Evolutionary conservation across 2,888 invertebrate species (phyloP).

Genomic region (Anarsia innoxiella): DNA sequence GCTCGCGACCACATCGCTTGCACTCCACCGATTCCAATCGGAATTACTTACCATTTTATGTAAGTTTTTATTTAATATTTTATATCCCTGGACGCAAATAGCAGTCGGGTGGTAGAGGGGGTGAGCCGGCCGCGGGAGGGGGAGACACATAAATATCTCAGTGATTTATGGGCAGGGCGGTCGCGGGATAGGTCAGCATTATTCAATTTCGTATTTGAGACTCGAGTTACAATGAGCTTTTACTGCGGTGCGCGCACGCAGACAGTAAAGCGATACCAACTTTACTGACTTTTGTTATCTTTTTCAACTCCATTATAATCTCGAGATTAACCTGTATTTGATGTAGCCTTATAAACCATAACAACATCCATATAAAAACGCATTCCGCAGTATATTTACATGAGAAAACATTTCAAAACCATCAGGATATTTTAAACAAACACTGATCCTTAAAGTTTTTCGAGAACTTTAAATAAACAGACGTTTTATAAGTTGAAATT

Average conservation of each 20-base stretch:
- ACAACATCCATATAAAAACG: too few species aligned
- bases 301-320: constrained; percentile 47
- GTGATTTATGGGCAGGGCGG: constrained; percentile 72
- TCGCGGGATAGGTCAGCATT: constrained; percentile 76
- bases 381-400: too few species aligned
- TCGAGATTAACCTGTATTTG: too few species aligned
- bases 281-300: constrained; percentile 51
- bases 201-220: constrained; percentile 75
- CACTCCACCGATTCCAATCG: constrained; percentile 59
- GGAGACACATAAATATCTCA: constrained; percentile 72
- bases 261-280: constrained; percentile 53
- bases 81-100: constrained; percentile 65
- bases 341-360: too few species aligned
- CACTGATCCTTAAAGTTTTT: too few species aligned
- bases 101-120: constrained; percentile 39
- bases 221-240: constrained; percentile 73
- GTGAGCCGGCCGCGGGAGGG: constrained; percentile 43
- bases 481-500: constrained; percentile 45
- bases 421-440: too few species aligned
- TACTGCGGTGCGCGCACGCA: constrained; percentile 62
- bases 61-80: constrained; percentile 72
- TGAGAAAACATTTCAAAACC: too few species aligned
- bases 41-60: constrained; percentile 70
- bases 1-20: constrained; percentile 48
- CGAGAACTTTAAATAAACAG: too few species aligned